Percentiles rank a stretch among this genome's conserved stretches.
These are phyloP conservation scores for Lacerta bilineata DNA, from an alignment of 2,797 vertebrate species.

Conservation along the genomic window DNA sequence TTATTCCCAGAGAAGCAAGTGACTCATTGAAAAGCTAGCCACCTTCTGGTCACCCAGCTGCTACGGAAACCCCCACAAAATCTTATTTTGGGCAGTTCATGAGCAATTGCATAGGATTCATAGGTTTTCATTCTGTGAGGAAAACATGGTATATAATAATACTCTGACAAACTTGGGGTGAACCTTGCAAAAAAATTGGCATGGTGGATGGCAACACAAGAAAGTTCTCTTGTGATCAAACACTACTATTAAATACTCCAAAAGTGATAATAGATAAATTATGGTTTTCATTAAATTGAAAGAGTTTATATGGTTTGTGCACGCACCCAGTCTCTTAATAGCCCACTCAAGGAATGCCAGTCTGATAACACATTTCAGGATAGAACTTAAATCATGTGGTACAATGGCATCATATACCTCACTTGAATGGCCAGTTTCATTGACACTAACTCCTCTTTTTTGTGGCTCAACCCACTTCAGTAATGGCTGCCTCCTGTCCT, in stretches of 20 bases:
- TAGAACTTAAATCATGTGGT: background rate
- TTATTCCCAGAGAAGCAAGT: conserved; percentile 1
- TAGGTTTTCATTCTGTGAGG: too few relatives aligned
- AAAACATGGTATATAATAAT: background rate
- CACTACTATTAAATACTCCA: background rate
- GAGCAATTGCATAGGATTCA: background rate
- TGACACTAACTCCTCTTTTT: background rate
- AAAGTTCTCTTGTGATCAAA: background rate
- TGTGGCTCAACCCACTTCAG: background rate
- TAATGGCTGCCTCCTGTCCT: too few relatives aligned
- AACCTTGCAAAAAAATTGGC: background rate
- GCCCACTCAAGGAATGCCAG: background rate
- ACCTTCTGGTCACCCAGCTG: background rate
- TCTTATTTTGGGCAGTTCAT: too few relatives aligned
- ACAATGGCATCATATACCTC: background rate
- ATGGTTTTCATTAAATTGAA: background rate
- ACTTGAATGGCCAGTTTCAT: background rate
- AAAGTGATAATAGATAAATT: background rate
- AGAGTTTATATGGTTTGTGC: background rate
- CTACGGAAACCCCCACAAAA: background rate
- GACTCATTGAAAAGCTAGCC: background rate
- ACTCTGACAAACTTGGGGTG: background rate
- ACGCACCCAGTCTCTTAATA: background rate
- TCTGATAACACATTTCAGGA: background rate
- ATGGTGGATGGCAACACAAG: background rate